Percentiles rank a stretch among this genome's conserved stretches.
Evolutionary conservation across 2,888 invertebrate species (phyloP).

Genomic region (Halocaridina rubra): DNA sequence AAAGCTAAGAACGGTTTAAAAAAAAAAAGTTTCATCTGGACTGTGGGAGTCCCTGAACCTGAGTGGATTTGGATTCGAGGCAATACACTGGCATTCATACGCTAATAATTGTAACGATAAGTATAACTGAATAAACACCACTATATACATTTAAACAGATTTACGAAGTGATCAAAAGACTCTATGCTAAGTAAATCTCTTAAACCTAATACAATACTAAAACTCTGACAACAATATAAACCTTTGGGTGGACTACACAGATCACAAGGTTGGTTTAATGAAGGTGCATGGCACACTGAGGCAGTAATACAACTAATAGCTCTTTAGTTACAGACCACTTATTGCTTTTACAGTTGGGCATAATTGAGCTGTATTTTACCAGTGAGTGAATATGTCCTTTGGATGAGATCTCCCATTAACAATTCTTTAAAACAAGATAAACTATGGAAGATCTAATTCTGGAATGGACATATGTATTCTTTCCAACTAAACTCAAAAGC

Average conservation of each 20-base stretch:
- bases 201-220: conserved; percentile 5
- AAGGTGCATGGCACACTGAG: conserved; percentile 17
- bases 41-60: conserved; percentile 33
- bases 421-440: no score
- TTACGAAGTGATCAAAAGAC: neutral
- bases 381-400: no score
- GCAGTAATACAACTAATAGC: neutral
- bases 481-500: no score
- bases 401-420: no score
- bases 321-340: no score
- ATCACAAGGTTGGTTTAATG: conserved; percentile 29
- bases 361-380: no score
- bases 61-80: conserved; percentile 21
- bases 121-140: conserved; percentile 18
- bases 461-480: no score
- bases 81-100: conserved; percentile 24
- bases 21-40: conserved; percentile 18
- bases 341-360: no score
- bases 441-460: no score
- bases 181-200: neutral
- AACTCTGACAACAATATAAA: conserved; percentile 25
- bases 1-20: conserved; percentile 5
- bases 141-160: neutral
- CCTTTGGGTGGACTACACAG: conserved; percentile 36
- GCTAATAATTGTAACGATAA: neutral